These are phyloP conservation scores for Pseudomyrmex sp. DNA, from an alignment of 1,140 invertebrate genomes.

Conservation along the genomic window DNA sequence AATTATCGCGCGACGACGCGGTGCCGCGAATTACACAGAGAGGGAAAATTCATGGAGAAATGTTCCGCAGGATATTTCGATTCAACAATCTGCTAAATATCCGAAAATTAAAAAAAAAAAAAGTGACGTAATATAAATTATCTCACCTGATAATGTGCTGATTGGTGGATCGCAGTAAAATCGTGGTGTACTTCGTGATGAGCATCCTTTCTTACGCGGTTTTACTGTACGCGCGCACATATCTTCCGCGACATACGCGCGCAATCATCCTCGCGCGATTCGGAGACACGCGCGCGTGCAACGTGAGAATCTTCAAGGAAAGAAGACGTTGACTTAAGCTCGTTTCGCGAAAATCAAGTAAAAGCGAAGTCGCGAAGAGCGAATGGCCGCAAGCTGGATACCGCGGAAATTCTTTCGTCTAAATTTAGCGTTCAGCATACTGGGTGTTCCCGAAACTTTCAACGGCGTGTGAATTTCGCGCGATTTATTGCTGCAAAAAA, in stretches of 20 bases:
- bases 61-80: too few species aligned
- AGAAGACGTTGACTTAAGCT: slow-evolving; percentile 45
- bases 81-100: not conserved
- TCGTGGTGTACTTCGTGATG: slow-evolving; percentile 82
- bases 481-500: too few species aligned
- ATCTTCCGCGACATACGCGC: not conserved
- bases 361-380: slow-evolving; percentile 54
- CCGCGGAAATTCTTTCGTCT: slow-evolving; percentile 74
- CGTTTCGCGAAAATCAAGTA: slow-evolving; percentile 74
- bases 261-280: slow-evolving; percentile 7
- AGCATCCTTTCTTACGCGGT: slow-evolving; percentile 74
- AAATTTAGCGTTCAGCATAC: slow-evolving; percentile 76
- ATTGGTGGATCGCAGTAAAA: slow-evolving; percentile 81
- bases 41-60: not conserved
- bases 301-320: not conserved
- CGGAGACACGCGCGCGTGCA: not conserved
- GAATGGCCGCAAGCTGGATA: slow-evolving; percentile 50
- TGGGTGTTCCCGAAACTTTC: not conserved
- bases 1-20: slow-evolving; percentile 43
- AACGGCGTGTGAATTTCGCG: too few species aligned
- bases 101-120: not conserved
- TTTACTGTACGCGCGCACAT: not conserved
- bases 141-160: slow-evolving; percentile 80
- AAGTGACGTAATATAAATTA: not conserved
- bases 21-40: slow-evolving; percentile 14